Conservation (phyloP, 2,113 vertebrate species). For the Bujurquina vittata region DNA sequence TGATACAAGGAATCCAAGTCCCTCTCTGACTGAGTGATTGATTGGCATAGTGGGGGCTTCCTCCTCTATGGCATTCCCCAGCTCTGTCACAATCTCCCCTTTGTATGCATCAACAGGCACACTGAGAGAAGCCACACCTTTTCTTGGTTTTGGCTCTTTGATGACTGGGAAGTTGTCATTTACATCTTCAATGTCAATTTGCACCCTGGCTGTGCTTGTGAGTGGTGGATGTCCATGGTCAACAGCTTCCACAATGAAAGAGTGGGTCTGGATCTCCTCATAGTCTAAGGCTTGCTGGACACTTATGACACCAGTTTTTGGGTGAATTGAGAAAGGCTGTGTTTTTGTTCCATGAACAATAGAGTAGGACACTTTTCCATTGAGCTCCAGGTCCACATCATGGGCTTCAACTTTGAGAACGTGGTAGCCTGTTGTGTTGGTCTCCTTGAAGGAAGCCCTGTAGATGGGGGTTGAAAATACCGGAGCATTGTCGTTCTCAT, state of each 20-base stretch:
- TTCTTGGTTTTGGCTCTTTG: constrained; percentile 78
- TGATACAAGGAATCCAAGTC: constrained; percentile 72
- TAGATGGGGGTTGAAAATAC: constrained; percentile 83
- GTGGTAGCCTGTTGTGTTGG: constrained; percentile 76
- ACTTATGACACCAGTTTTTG: constrained; percentile 83
- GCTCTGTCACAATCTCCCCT: constrained; percentile 78
- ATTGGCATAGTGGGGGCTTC: not conserved
- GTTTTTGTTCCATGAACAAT: constrained; percentile 46
- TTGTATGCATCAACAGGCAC: constrained; percentile 85
- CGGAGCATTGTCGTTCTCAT: constrained; percentile 91
- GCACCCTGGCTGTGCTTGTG: constrained; percentile 81
- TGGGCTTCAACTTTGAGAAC: constrained; percentile 84
- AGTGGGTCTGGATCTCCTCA: constrained; percentile 81
- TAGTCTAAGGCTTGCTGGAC: constrained; percentile 85
- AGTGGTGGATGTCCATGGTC: constrained; percentile 87
- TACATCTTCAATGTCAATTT: constrained; percentile 83
- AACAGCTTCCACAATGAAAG: constrained; percentile 85
- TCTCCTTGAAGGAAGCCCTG: constrained; percentile 82
- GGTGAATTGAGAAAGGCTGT: constrained; percentile 80
- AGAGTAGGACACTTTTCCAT: constrained; percentile 86
- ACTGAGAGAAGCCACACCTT: constrained; percentile 79
- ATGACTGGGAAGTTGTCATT: constrained; percentile 90
- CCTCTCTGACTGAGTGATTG: constrained; percentile 39
- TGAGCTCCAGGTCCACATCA: constrained; percentile 85
- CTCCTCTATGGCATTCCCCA: constrained; percentile 59